These are phyloP conservation scores for Lemur catta DNA, from an alignment of 2,797 vertebrate genomes.

Conservation along the genomic window DNA sequence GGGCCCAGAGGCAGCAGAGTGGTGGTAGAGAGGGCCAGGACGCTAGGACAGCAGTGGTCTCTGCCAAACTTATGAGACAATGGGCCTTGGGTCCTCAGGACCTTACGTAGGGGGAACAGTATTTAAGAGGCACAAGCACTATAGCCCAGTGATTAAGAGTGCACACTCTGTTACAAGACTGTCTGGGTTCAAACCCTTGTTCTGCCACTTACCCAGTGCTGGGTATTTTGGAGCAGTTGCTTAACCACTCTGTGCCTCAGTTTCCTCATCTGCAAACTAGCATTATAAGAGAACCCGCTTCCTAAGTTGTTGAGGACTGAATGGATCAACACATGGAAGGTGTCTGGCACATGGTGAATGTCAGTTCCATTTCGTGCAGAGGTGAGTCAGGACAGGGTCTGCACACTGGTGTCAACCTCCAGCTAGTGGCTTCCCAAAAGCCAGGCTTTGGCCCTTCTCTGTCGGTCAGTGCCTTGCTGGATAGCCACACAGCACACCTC, in stretches of 20 bases:
- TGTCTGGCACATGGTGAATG: not conserved
- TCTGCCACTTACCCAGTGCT: not conserved
- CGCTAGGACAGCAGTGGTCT: not conserved
- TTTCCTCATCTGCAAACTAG: not conserved
- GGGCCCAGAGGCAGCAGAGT: not conserved
- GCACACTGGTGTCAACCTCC: no score
- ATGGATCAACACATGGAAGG: no score
- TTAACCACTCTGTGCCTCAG: not conserved
- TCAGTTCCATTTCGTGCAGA: not conserved
- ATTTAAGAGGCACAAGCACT: not conserved
- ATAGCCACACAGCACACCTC: not conserved
- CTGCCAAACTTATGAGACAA: not conserved
- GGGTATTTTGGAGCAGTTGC: no score
- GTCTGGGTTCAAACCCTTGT: not conserved
- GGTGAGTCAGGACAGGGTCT: not conserved
- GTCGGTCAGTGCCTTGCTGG: not conserved
- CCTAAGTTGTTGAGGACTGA: not conserved
- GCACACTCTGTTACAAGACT: not conserved
- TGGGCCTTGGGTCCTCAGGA: not conserved
- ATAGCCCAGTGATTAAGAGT: not conserved
- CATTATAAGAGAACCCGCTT: not conserved
- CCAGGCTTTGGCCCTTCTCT: not conserved
- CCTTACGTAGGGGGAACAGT: rapidly evolving
- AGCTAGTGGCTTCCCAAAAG: not conserved
- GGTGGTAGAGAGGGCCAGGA: not conserved